Percentiles rank a stretch among this genome's conserved stretches.
Conservation (phyloP, 2,113 vertebrate genomes). For the Solea senegalensis region DNA sequence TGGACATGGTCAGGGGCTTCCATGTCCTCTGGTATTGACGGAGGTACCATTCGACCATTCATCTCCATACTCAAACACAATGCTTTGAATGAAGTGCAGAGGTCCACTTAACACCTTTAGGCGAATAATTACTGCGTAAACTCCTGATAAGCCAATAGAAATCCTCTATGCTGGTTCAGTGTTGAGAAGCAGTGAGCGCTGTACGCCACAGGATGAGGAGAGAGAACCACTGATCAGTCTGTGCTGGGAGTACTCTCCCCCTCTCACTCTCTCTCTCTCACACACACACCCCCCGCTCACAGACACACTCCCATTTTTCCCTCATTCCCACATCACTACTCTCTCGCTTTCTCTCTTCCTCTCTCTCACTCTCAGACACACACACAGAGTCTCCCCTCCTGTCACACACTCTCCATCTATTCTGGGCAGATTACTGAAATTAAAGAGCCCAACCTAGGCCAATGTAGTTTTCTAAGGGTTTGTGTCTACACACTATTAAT, state of each 20-base stretch:
- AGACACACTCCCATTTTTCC: constrained; percentile 51
- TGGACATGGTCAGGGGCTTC: constrained; percentile 70
- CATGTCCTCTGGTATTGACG: constrained; percentile 86
- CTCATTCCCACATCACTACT: constrained; percentile 56
- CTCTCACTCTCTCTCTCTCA: constrained; percentile 52
- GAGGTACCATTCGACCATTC: constrained; percentile 72
- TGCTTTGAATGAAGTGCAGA: not conserved
- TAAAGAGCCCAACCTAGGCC: constrained; percentile 75
- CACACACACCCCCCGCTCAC: constrained; percentile 33
- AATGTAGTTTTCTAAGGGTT: not conserved
- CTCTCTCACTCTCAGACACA: constrained; percentile 9
- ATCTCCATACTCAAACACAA: constrained; percentile 76
- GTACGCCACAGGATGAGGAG: constrained; percentile 42
- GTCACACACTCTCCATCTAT: constrained; percentile 62
- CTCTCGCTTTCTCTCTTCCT: constrained; percentile 32
- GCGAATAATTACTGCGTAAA: not conserved
- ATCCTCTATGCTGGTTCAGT: constrained; percentile 15
- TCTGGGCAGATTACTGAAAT: constrained; percentile 77
- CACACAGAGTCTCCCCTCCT: constrained; percentile 36
- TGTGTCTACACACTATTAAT: not conserved
- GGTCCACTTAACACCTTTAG: not conserved
- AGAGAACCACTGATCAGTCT: constrained; percentile 51
- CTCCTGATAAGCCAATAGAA: not conserved
- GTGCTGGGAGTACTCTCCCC: constrained; percentile 42
- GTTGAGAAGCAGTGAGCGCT: constrained; percentile 8